These are phyloP conservation scores for Telenomus remus DNA, from an alignment of 1,140 invertebrate species.

Conservation along the genomic window DNA sequence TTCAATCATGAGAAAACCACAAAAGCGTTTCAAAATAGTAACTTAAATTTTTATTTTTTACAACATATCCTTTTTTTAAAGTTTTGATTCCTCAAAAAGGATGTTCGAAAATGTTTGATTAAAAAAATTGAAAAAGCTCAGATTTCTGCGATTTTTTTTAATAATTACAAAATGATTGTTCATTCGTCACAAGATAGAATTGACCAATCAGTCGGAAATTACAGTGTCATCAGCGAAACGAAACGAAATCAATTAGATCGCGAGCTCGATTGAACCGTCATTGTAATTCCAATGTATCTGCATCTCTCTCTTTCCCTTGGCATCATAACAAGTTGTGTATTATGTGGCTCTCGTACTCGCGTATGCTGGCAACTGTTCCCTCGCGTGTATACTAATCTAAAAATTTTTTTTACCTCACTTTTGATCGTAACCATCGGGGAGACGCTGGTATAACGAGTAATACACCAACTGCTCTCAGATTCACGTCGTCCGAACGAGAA, in stretches of 20 bases:
- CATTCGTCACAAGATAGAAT: slow-evolving; percentile 4
- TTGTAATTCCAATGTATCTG: slow-evolving; percentile 36
- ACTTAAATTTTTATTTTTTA: too few relatives aligned
- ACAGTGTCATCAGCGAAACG: slow-evolving; percentile 13
- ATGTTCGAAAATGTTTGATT: too few relatives aligned
- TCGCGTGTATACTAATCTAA: slow-evolving; percentile 29
- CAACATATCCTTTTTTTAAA: too few relatives aligned
- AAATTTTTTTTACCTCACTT: slow-evolving; percentile 25
- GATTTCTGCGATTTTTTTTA: too few relatives aligned
- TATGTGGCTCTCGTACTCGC: slow-evolving; percentile 18
- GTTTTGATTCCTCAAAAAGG: too few relatives aligned
- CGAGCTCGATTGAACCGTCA: slow-evolving; percentile 28
- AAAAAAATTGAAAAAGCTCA: too few relatives aligned
- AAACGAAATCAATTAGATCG: slow-evolving; percentile 34
- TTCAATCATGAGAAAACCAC: too few relatives aligned
- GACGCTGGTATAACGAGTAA: slow-evolving; percentile 35
- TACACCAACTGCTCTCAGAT: slow-evolving; percentile 38
- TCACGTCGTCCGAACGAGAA: slow-evolving; percentile 50
- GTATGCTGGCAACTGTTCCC: slow-evolving; percentile 33
- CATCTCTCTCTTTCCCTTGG: slow-evolving; percentile 29
- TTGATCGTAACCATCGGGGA: neutral
- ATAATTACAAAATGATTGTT: neutral
- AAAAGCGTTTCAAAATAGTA: too few relatives aligned
- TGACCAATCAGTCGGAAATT: slow-evolving; percentile 26
- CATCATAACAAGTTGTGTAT: slow-evolving; percentile 43